These are phyloP conservation scores for Chelon labrosus DNA, from an alignment of 2,797 vertebrate species.

Conservation along the genomic window DNA sequence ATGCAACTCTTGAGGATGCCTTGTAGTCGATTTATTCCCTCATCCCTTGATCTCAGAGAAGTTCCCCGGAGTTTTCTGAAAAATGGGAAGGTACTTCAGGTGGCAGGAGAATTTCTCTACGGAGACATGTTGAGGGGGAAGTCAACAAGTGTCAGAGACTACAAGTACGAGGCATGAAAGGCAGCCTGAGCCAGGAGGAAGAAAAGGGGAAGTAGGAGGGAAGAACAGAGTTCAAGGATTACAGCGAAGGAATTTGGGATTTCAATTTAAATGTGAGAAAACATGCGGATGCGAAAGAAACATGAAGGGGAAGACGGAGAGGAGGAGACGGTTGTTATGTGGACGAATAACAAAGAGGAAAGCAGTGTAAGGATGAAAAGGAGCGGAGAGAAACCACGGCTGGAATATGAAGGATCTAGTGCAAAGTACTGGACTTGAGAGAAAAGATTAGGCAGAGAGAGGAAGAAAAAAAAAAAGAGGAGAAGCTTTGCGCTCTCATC, in stretches of 20 bases:
- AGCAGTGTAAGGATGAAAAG: not conserved
- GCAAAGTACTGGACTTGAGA: not conserved
- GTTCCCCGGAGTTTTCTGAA: constrained; percentile 47
- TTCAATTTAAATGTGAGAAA: no score
- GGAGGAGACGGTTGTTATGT: not conserved
- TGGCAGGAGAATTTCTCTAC: constrained; percentile 47
- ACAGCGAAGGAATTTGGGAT: not conserved
- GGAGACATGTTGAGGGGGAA: constrained; percentile 39
- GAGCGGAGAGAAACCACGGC: not conserved
- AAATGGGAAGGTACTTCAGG: constrained; percentile 52
- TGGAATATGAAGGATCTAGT: constrained; percentile 1
- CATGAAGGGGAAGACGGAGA: not conserved
- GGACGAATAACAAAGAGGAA: not conserved
- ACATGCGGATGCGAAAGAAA: constrained; percentile 4
- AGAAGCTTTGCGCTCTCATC: not conserved
- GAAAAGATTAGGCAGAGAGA: not conserved
- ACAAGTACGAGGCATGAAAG: constrained; percentile 38
- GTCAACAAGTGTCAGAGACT: constrained; percentile 58
- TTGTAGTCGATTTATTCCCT: constrained; percentile 21
- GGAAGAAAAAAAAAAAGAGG: not conserved
- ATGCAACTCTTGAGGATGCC: constrained; percentile 3
- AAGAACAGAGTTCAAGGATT: not conserved
- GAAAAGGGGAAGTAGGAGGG: not conserved
- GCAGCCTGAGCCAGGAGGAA: constrained; percentile 3
- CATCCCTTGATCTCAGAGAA: constrained; percentile 27